phyloP scores from a whole-genome alignment of 2,888 invertebrate genomes.

The Heliconius hortense region DNA sequence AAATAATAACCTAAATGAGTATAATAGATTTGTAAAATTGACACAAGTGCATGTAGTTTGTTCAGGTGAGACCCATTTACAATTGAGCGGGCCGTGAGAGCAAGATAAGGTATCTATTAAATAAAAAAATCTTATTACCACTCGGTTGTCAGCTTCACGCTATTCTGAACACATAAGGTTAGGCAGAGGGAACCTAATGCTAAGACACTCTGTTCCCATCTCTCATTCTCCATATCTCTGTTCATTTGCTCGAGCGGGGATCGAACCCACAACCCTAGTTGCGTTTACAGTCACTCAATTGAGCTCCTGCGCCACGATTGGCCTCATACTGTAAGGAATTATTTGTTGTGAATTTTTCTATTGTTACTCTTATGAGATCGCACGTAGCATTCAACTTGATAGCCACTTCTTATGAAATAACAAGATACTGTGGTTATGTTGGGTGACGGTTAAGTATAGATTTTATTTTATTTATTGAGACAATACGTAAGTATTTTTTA shows the following conservation, averaged over 20 bases:
- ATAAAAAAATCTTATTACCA: slow-evolving; percentile 24
- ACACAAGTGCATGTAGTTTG: slow-evolving; percentile 35
- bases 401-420: slow-evolving; percentile 5
- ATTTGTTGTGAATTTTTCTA: slow-evolving; percentile 6
- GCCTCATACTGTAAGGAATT: too few species aligned
- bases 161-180: too few species aligned
- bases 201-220: too few species aligned
- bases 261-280: too few species aligned
- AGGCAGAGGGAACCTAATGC: too few species aligned
- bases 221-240: too few species aligned
- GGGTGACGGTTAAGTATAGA: slow-evolving; percentile 7
- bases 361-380: slow-evolving; percentile 9
- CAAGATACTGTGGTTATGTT: slow-evolving; percentile 4
- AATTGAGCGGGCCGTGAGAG: slow-evolving; percentile 28
- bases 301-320: too few species aligned
- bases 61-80: slow-evolving; percentile 38
- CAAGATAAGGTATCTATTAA: slow-evolving; percentile 33
- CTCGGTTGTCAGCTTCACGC: background rate
- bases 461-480: background rate
- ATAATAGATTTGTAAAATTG: slow-evolving; percentile 22
- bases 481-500: background rate
- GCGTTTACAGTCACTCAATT: too few species aligned
- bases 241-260: too few species aligned
- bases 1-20: slow-evolving; percentile 19
- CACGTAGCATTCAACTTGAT: slow-evolving; percentile 14